Conservation (phyloP, 2,888 invertebrate genomes). For the Mellilla xanthometata region DNA sequence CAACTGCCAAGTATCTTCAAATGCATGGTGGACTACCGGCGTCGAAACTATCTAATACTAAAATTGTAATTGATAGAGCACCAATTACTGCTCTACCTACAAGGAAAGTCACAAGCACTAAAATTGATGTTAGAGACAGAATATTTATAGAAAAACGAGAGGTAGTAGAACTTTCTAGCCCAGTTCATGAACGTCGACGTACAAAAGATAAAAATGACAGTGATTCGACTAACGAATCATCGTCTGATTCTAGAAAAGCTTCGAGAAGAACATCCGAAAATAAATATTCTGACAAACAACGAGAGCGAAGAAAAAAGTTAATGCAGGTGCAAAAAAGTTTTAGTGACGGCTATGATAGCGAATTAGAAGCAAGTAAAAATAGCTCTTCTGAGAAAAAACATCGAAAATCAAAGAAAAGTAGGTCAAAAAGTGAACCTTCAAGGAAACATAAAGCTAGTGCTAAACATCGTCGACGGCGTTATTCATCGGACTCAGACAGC, state of each 20-base stretch:
- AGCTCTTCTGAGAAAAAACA: slow-evolving; percentile 48
- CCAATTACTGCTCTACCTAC: slow-evolving; percentile 69
- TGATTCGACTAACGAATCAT: slow-evolving; percentile 70
- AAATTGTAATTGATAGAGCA: slow-evolving; percentile 71
- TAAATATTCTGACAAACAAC: slow-evolving; percentile 55
- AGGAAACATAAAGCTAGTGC: slow-evolving; percentile 55
- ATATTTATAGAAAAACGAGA: slow-evolving; percentile 78
- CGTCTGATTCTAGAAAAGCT: slow-evolving; percentile 64
- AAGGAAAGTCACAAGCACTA: slow-evolving; percentile 75
- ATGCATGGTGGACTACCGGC: slow-evolving; percentile 94
- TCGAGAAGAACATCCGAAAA: slow-evolving; percentile 47
- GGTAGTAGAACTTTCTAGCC: slow-evolving; percentile 74
- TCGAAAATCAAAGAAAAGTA: slow-evolving; percentile 57
- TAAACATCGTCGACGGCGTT: slow-evolving; percentile 51
- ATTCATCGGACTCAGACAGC: slow-evolving; percentile 60
- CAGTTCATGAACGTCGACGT: slow-evolving; percentile 54
- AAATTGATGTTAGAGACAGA: slow-evolving; percentile 75
- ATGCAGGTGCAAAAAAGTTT: slow-evolving; percentile 70
- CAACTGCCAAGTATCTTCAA: slow-evolving; percentile 96
- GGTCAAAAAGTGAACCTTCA: slow-evolving; percentile 77
- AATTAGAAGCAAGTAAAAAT: slow-evolving; percentile 54
- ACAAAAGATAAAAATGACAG: slow-evolving; percentile 49
- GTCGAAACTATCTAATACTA: slow-evolving; percentile 82
- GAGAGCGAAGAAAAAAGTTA: slow-evolving; percentile 60
- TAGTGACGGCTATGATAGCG: slow-evolving; percentile 77